phyloP scores from a whole-genome alignment of 2,888 invertebrate genomes.

The Smittia aterrima region DNA sequence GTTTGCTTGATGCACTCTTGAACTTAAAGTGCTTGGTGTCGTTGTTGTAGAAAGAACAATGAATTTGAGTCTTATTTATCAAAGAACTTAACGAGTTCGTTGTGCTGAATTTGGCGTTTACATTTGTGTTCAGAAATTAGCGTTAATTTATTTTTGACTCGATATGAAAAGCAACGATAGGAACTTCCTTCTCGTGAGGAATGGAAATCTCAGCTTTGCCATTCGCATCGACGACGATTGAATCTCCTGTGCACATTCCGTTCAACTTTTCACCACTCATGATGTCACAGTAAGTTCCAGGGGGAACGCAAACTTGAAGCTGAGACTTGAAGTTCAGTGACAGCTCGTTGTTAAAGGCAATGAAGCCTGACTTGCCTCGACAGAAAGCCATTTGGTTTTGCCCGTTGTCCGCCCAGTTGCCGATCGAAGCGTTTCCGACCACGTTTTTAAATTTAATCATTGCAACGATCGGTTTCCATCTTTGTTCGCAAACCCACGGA shows the following conservation, averaged over 20 bases:
- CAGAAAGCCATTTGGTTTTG: constrained; percentile 77
- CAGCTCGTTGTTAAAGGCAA: constrained; percentile 64
- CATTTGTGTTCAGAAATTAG: too few relatives aligned
- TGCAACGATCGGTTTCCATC: constrained; percentile 71
- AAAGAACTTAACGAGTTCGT: too few relatives aligned
- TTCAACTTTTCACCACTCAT: constrained; percentile 49
- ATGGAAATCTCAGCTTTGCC: constrained; percentile 22
- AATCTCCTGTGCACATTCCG: neutral
- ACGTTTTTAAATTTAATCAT: constrained; percentile 72
- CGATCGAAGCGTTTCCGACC: constrained; percentile 58
- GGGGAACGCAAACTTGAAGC: constrained; percentile 48
- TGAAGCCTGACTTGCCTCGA: constrained; percentile 66
- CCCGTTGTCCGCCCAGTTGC: constrained; percentile 72
- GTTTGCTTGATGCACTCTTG: neutral
- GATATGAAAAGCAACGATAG: constrained; percentile 24
- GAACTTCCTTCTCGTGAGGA: constrained; percentile 20
- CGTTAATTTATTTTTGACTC: neutral
- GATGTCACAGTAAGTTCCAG: constrained; percentile 58
- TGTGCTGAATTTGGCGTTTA: too few relatives aligned
- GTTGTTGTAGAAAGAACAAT: neutral
- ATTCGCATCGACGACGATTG: constrained; percentile 20
- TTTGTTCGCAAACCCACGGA: constrained; percentile 73
- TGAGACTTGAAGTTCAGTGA: constrained; percentile 20
- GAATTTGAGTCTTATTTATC: too few relatives aligned
- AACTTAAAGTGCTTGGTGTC: neutral